Evolutionary conservation across 2,888 invertebrate genomes (phyloP).

Genomic region (Venusia cambrica): DNA sequence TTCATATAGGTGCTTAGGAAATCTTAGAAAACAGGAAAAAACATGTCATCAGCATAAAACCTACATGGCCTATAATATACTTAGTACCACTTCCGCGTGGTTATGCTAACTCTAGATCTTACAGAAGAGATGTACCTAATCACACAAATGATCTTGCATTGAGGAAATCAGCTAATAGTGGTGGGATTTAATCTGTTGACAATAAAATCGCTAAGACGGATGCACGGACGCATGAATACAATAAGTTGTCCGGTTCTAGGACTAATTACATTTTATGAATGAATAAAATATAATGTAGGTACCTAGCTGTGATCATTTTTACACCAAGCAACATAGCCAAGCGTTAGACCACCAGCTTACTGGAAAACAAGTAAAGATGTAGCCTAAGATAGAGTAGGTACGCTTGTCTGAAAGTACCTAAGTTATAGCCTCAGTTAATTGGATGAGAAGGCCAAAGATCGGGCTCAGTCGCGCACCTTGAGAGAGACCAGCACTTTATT

Average conservation of each 20-base stretch:
- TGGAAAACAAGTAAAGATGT: neutral
- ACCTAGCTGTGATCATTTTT: no score
- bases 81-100: slow-evolving; percentile 28
- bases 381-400: no score
- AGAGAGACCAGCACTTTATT: no score
- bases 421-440: no score
- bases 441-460: no score
- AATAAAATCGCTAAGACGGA: slow-evolving; percentile 40
- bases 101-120: slow-evolving; percentile 13
- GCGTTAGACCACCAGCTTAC: neutral
- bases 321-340: neutral
- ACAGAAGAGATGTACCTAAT: slow-evolving; percentile 29
- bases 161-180: slow-evolving; percentile 45
- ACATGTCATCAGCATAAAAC: slow-evolving; percentile 4
- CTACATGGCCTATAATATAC: neutral
- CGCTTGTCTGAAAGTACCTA: no score
- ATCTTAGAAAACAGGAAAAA: no score
- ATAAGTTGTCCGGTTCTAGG: slow-evolving; percentile 29
- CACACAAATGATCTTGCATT: slow-evolving; percentile 46
- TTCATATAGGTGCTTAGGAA: no score
- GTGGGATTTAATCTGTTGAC: slow-evolving; percentile 48
- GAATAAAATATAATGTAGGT: slow-evolving; percentile 14
- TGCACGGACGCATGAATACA: slow-evolving; percentile 22
- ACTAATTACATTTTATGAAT: slow-evolving; percentile 31
- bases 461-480: no score